phyloP scores from a whole-genome alignment of 2,888 invertebrate genomes.

The Elmis aenea region DNA sequence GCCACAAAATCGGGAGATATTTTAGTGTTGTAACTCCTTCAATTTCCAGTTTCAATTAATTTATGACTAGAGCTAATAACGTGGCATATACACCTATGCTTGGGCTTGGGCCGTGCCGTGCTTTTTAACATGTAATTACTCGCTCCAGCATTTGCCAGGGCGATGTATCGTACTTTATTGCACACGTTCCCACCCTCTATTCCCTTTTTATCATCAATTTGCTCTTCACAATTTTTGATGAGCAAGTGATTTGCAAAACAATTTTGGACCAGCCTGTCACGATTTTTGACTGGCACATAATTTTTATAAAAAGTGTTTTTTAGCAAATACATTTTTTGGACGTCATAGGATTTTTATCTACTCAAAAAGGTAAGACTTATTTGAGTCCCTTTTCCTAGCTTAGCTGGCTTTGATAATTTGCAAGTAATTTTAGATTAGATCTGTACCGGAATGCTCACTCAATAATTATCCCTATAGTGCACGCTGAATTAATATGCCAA shows the following conservation, averaged over 20 bases:
- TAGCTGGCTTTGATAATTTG: too few relatives aligned
- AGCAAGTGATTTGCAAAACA: conserved; percentile 11
- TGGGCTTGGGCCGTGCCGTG: conserved; percentile 11
- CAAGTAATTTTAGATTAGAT: too few relatives aligned
- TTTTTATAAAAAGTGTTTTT: too few relatives aligned
- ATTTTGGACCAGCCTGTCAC: too few relatives aligned
- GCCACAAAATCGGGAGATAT: too few relatives aligned
- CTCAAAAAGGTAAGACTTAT: neutral
- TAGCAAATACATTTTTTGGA: neutral
- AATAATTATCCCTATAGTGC: too few relatives aligned
- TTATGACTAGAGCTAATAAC: conserved; percentile 6
- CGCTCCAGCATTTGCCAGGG: conserved; percentile 66
- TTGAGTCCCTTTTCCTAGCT: neutral
- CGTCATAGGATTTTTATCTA: neutral
- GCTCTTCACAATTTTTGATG: conserved; percentile 27
- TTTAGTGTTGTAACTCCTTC: too few relatives aligned
- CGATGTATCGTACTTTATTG: conserved; percentile 49
- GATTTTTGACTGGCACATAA: too few relatives aligned
- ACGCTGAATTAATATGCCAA: too few relatives aligned
- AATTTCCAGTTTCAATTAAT: too few relatives aligned
- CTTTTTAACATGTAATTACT: conserved; percentile 15
- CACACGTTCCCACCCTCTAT: conserved; percentile 28
- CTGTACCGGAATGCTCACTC: too few relatives aligned
- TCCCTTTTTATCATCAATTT: conserved; percentile 20
- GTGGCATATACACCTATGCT: conserved; percentile 15